Evolutionary conservation across 1,140 invertebrate species (phyloP).

Genomic region (Liolophura sinensis): DNA sequence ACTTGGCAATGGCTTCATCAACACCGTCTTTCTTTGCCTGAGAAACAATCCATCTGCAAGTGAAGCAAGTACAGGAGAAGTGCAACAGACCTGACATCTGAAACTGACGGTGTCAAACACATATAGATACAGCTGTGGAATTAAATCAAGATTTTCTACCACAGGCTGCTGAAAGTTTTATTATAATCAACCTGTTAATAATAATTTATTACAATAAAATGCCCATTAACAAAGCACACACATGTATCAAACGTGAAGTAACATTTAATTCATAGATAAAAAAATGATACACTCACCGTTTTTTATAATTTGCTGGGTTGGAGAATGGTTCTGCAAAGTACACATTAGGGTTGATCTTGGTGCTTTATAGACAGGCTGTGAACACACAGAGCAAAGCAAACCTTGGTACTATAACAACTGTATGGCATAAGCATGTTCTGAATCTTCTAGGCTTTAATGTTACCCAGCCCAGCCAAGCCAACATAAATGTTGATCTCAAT

Average conservation of each 20-base stretch:
- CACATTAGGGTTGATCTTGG: conserved; percentile 60
- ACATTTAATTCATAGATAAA: background rate
- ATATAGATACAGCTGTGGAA: background rate
- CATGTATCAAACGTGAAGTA: background rate
- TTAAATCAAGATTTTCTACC: background rate
- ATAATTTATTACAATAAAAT: background rate
- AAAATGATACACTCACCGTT: conserved; percentile 54
- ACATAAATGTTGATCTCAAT: too few relatives aligned
- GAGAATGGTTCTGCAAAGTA: conserved; percentile 91
- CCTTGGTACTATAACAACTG: background rate
- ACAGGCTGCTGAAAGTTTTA: conserved; percentile 4
- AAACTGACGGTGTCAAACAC: conserved; percentile 8
- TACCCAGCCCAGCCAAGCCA: background rate
- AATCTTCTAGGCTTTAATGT: background rate
- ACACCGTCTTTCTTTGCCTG: conserved; percentile 91
- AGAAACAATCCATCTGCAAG: conserved; percentile 78
- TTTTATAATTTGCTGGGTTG: conserved; percentile 72
- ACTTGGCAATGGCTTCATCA: conserved; percentile 88
- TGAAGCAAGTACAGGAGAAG: conserved; percentile 2
- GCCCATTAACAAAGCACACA: background rate
- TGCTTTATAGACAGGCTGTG: conserved; percentile 38
- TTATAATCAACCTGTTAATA: background rate
- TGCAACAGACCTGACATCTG: background rate
- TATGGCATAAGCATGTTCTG: background rate
- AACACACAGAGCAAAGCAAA: conserved; percentile 9